These are phyloP conservation scores for Lycaon pictus DNA, from an alignment of 2,113 vertebrate genomes.

Conservation along the genomic window DNA sequence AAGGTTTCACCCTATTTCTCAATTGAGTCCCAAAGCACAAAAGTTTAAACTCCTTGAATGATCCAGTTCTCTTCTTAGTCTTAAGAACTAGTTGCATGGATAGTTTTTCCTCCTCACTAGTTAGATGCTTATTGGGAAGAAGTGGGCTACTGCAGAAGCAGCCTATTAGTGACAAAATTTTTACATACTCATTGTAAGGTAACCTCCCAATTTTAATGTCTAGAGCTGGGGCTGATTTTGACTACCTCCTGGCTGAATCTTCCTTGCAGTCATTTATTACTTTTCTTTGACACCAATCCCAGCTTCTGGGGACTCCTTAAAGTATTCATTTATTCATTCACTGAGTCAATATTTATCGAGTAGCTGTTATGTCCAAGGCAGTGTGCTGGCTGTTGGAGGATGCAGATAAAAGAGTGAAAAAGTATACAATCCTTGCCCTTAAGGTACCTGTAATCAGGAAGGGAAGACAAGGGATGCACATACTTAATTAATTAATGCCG, in stretches of 20 bases:
- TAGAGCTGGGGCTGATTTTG: not conserved
- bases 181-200: not conserved
- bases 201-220: not conserved
- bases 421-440: not conserved
- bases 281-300: conserved; percentile 26
- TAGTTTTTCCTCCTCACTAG: not conserved
- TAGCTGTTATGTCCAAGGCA: not conserved
- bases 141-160: not conserved
- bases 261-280: not conserved
- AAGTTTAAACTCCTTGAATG: not conserved
- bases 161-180: not conserved
- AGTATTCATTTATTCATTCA: conserved; percentile 30
- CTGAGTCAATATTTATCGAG: conserved; percentile 47
- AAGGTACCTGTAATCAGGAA: not conserved
- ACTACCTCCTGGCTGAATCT: not conserved
- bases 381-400: not conserved
- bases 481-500: not conserved
- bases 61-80: not conserved
- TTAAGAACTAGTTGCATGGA: not conserved
- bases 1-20: not conserved
- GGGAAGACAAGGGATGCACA: not conserved
- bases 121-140: not conserved
- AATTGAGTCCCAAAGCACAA: not conserved
- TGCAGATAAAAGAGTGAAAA: not conserved
- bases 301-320: conserved; percentile 1